Evolutionary conservation across 35 echinoderm and acorn worm genomes (phyloP).

Genomic region (Strongylocentrotus purpuratus): DNA sequence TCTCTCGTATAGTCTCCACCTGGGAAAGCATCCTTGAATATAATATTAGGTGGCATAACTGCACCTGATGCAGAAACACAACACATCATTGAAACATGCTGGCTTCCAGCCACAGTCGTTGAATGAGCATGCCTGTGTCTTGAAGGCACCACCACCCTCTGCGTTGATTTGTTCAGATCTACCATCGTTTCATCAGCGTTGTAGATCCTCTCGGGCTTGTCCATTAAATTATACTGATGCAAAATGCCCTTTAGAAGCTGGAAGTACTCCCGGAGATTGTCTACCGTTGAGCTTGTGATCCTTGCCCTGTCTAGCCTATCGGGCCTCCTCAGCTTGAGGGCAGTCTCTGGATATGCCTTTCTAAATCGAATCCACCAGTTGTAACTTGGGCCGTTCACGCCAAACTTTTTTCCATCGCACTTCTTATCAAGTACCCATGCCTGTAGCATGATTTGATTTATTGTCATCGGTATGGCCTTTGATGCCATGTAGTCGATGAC

Average conservation of each 20-base stretch:
- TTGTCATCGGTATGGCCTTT: conserved; percentile 16
- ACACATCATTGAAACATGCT: conserved; percentile 42
- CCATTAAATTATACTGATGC: not conserved
- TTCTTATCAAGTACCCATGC: not conserved
- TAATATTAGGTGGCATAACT: conserved; percentile 44
- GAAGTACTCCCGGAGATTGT: conserved; percentile 52
- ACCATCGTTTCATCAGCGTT: conserved; percentile 56
- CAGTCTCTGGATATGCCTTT: not conserved
- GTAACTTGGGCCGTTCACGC: conserved; percentile 53
- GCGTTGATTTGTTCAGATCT: conserved; percentile 58
- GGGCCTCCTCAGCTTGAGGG: not conserved
- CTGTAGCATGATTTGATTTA: not conserved
- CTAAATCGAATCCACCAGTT: conserved; percentile 53
- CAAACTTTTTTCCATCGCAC: conserved; percentile 9
- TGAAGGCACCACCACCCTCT: conserved; percentile 32
- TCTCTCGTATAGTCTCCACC: conserved; percentile 35
- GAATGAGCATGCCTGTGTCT: conserved; percentile 35
- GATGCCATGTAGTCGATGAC: conserved; percentile 22
- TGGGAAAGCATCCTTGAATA: conserved; percentile 46
- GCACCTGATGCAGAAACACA: conserved; percentile 48
- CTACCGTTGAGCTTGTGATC: not conserved
- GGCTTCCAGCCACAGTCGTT: not conserved
- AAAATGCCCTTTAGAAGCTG: conserved; percentile 15
- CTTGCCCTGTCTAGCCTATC: conserved; percentile 40
- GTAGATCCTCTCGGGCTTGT: conserved; percentile 44